Percentiles rank a stretch among this genome's conserved stretches.
phyloP scores from a whole-genome alignment of 92 coral and sea anemone species.

The Phymanthus crucifer region DNA sequence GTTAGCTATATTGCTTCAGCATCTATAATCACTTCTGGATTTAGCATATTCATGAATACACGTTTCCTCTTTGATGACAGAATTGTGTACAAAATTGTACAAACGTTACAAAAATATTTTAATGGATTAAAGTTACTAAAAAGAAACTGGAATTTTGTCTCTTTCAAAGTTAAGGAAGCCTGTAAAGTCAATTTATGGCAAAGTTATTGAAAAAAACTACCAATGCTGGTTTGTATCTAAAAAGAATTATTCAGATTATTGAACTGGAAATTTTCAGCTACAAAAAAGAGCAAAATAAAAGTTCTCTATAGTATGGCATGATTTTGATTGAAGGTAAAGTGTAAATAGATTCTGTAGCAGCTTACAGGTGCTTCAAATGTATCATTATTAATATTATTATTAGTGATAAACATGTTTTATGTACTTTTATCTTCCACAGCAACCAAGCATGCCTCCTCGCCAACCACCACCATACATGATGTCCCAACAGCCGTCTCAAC shows the following conservation, averaged over 20 bases:
- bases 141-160: neutral
- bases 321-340: no score
- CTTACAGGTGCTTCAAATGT: neutral
- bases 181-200: neutral
- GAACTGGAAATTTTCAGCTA: no score
- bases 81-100: neutral
- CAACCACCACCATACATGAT: slow-evolving; percentile 68
- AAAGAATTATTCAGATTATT: neutral
- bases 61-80: neutral
- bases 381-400: neutral
- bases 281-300: no score
- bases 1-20: slow-evolving; percentile 5
- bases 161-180: neutral
- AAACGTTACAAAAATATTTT: neutral
- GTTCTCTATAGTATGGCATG: no score
- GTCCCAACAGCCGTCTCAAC: slow-evolving; percentile 49
- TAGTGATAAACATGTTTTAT: neutral
- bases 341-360: no score
- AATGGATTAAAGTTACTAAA: neutral
- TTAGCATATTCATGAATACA: neutral
- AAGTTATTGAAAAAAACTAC: neutral
- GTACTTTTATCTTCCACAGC: slow-evolving; percentile 18
- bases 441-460: slow-evolving; percentile 56
- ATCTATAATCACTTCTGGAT: neutral
- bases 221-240: neutral